Conservation (phyloP, 2,888 invertebrate genomes). For the Drosophila fulvimacula region DNA sequence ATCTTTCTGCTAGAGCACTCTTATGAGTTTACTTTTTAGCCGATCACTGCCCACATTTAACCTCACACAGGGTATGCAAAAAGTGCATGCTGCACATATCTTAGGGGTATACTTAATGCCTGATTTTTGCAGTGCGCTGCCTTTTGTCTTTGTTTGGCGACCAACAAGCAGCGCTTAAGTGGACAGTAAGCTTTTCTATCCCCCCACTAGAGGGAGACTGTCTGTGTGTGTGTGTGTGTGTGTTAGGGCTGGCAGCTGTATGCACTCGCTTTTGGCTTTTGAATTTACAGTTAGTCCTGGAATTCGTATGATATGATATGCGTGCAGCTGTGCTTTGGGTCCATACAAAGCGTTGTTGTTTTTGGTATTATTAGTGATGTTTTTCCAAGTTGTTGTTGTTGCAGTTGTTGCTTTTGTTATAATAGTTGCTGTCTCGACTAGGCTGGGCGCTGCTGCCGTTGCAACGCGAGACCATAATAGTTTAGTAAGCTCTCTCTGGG, state of each 20-base stretch:
- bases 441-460: constrained; percentile 47
- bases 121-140: constrained; percentile 69
- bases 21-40: too few relatives aligned
- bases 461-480: constrained; percentile 73
- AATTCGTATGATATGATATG: constrained; percentile 71
- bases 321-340: constrained; percentile 28
- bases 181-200: constrained; percentile 46
- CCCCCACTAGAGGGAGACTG: not conserved
- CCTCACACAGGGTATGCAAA: not conserved
- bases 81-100: constrained; percentile 69
- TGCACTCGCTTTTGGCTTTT: constrained; percentile 63
- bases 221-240: constrained; percentile 1
- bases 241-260: constrained; percentile 47
- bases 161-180: constrained; percentile 56
- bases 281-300: constrained; percentile 67
- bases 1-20: too few relatives aligned
- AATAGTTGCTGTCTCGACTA: constrained; percentile 54
- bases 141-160: constrained; percentile 62
- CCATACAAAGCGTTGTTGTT: constrained; percentile 59
- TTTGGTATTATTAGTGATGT: constrained; percentile 71
- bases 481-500: constrained; percentile 78
- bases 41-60: not conserved
- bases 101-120: constrained; percentile 76
- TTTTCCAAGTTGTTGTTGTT: constrained; percentile 48
- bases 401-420: constrained; percentile 21